Evolutionary conservation across 2,113 vertebrate genomes (phyloP).

Genomic region (Nettapus auritus): DNA sequence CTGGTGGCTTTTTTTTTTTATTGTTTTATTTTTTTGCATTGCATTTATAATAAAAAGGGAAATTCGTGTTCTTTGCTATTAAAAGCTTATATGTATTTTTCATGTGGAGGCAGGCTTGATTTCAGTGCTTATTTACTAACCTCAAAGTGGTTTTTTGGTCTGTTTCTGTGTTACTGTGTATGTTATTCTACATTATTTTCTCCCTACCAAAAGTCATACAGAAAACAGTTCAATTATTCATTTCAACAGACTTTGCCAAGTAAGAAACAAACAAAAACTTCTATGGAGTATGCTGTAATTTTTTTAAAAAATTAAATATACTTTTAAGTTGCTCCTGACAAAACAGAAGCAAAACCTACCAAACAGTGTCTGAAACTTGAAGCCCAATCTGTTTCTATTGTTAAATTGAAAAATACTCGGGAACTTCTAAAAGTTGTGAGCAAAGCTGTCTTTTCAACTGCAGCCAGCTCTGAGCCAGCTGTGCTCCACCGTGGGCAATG

Average conservation of each 20-base stretch:
- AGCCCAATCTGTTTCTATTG: neutral
- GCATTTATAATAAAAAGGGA: neutral
- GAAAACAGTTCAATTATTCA: constrained; percentile 35
- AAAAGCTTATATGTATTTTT: neutral
- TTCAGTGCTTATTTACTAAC: neutral
- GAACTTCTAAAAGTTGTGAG: neutral
- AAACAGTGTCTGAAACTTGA: neutral
- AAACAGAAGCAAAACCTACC: neutral
- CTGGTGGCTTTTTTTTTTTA: neutral
- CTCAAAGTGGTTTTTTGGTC: neutral
- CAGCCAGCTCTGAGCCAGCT: neutral
- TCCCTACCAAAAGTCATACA: neutral
- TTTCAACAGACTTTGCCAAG: neutral
- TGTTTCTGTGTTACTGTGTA: neutral
- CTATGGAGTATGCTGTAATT: neutral
- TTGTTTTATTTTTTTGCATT: neutral
- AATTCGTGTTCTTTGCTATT: neutral
- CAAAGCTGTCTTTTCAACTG: neutral
- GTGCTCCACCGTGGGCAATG: neutral
- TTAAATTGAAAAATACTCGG: neutral
- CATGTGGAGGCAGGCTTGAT: neutral
- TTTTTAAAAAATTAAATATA: neutral
- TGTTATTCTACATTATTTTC: neutral
- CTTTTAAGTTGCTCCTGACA: neutral
- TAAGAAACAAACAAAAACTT: neutral